phyloP scores from a whole-genome alignment of 2,888 invertebrate species.

The Atethmia centrago region DNA sequence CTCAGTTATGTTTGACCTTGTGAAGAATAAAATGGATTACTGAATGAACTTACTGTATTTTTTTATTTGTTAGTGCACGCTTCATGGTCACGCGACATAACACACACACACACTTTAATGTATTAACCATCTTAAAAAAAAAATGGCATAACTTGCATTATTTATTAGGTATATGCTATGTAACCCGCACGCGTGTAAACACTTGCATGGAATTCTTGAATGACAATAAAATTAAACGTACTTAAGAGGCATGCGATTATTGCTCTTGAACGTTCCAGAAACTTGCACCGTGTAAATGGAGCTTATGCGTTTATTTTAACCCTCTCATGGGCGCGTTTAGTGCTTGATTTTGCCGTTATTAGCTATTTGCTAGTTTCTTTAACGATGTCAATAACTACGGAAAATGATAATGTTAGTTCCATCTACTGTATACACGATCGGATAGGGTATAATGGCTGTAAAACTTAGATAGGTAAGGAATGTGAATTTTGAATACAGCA shows the following conservation, averaged over 20 bases:
- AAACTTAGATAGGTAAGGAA: background rate
- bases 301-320: slow-evolving; percentile 41
- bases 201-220: too few species aligned
- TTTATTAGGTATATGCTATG: too few species aligned
- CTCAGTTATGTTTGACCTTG: slow-evolving; percentile 50
- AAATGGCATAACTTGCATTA: too few species aligned
- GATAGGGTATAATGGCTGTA: background rate
- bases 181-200: too few species aligned
- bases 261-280: too few species aligned
- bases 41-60: slow-evolving; percentile 40
- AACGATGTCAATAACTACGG: slow-evolving; percentile 13
- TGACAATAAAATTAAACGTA: too few species aligned
- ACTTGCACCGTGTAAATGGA: too few species aligned
- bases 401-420: slow-evolving; percentile 8
- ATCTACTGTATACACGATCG: background rate
- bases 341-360: slow-evolving; percentile 33
- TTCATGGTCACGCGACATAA: too few species aligned
- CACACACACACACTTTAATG: too few species aligned
- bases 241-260: too few species aligned
- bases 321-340: slow-evolving; percentile 28
- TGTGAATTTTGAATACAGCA: too few species aligned
- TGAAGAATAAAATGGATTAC: slow-evolving; percentile 45
- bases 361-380: slow-evolving; percentile 18
- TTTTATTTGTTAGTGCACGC: slow-evolving; percentile 16
- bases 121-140: too few species aligned